Evolutionary conservation across 2,113 vertebrate species (phyloP).

Genomic region (Rhinoptilus africanus): DNA sequence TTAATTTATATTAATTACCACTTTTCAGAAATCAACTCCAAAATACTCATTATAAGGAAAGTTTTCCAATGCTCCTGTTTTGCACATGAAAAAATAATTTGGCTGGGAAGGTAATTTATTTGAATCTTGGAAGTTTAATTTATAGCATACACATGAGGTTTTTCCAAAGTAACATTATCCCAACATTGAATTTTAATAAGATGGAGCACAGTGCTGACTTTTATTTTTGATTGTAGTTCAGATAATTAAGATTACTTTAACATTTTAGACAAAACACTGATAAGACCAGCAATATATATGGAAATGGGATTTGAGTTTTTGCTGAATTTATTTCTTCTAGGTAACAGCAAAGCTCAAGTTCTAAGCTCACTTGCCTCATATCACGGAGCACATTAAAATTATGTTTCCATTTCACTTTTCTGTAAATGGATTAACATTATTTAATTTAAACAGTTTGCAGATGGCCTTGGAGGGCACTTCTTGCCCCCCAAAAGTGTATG

Average conservation of each 20-base stretch:
- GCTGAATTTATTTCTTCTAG: constrained; percentile 35
- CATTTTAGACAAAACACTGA: constrained; percentile 59
- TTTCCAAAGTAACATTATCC: constrained; percentile 25
- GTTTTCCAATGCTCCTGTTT: not conserved
- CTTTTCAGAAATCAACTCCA: not conserved
- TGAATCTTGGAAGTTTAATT: constrained; percentile 44
- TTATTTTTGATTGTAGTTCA: constrained; percentile 45
- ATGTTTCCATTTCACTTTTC: constrained; percentile 12
- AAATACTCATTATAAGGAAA: not conserved
- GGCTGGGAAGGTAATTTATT: constrained; percentile 41
- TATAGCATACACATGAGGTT: constrained; percentile 31
- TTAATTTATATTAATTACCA: constrained; percentile 30
- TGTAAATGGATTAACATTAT: constrained; percentile 3
- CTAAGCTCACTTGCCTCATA: constrained; percentile 5
- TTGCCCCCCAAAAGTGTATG: not conserved
- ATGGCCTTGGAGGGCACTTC: not conserved
- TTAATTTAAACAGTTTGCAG: not conserved
- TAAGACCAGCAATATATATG: constrained; percentile 66
- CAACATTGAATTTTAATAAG: constrained; percentile 52
- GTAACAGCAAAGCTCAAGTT: constrained; percentile 1
- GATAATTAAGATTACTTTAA: constrained; percentile 54
- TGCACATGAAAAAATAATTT: constrained; percentile 32
- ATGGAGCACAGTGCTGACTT: constrained; percentile 8
- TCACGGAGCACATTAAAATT: not conserved
- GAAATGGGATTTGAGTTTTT: constrained; percentile 50